phyloP scores from a whole-genome alignment of 2,888 invertebrate species.

The Parthenolecanium corni region DNA sequence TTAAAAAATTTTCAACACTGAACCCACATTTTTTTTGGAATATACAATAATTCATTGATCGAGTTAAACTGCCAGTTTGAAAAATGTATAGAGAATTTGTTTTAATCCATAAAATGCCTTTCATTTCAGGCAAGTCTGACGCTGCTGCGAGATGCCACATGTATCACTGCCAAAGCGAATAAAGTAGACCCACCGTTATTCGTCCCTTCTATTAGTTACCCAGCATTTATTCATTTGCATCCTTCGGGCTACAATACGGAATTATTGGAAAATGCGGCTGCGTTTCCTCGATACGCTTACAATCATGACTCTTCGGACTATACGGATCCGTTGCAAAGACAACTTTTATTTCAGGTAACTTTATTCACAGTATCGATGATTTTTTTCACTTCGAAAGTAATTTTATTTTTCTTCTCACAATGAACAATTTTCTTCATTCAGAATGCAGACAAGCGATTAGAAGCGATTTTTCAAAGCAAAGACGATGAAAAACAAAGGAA shows the following conservation, averaged over 20 bases:
- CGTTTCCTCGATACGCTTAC: neutral
- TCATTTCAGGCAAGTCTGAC: neutral
- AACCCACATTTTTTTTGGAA: no score
- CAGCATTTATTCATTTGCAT: conserved; percentile 10
- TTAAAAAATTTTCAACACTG: no score
- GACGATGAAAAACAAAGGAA: neutral
- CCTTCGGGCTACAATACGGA: neutral
- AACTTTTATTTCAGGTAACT: conserved; percentile 4
- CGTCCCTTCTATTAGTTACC: conserved; percentile 2
- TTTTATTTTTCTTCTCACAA: neutral
- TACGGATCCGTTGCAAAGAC: conserved; percentile 1
- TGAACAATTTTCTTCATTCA: neutral
- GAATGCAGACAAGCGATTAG: conserved; percentile 8
- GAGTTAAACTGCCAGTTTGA: no score
- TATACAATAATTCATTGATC: no score
- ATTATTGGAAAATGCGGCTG: neutral
- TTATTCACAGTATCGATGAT: neutral
- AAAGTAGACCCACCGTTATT: conserved; percentile 6
- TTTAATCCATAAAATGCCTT: neutral
- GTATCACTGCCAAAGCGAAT: neutral
- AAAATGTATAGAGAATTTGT: no score
- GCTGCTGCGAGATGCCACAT: neutral
- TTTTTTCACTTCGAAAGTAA: neutral
- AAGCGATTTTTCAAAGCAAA: neutral
- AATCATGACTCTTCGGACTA: neutral